Evolutionary conservation across 2,888 invertebrate species (phyloP).

Genomic region (Pyrgus malvae): DNA sequence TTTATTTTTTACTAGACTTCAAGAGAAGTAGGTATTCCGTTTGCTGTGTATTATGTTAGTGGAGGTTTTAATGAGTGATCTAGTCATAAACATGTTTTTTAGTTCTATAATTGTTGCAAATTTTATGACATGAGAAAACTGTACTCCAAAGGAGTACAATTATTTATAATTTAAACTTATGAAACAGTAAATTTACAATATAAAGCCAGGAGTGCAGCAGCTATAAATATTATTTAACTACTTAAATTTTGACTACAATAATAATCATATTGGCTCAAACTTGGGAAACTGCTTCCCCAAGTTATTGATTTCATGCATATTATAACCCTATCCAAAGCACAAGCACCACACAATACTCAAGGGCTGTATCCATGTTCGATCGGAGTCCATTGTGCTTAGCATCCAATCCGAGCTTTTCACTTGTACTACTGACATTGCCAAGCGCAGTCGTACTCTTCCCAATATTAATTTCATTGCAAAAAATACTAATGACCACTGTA

Average conservation of each 20-base stretch:
- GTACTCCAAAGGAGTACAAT: no score
- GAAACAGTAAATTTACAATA: neutral
- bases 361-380: constrained; percentile 55
- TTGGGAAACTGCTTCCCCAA: neutral
- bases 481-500: constrained; percentile 50
- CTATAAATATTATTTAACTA: no score
- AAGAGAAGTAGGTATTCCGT: no score
- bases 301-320: constrained; percentile 64
- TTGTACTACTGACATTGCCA: constrained; percentile 55
- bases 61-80: no score
- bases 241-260: no score
- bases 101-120: no score
- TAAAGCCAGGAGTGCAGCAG: neutral
- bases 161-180: no score
- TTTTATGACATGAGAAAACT: no score
- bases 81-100: no score
- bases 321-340: constrained; percentile 61
- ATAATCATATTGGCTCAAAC: neutral
- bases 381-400: constrained; percentile 59
- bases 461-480: constrained; percentile 48
- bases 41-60: no score
- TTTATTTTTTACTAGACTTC: no score
- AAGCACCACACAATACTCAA: constrained; percentile 48
- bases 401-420: constrained; percentile 62
- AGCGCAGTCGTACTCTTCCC: constrained; percentile 64